Base-by-base conservation (phyloP, 1,140 invertebrate genomes). In the Drosophila mauritiana region DNA sequence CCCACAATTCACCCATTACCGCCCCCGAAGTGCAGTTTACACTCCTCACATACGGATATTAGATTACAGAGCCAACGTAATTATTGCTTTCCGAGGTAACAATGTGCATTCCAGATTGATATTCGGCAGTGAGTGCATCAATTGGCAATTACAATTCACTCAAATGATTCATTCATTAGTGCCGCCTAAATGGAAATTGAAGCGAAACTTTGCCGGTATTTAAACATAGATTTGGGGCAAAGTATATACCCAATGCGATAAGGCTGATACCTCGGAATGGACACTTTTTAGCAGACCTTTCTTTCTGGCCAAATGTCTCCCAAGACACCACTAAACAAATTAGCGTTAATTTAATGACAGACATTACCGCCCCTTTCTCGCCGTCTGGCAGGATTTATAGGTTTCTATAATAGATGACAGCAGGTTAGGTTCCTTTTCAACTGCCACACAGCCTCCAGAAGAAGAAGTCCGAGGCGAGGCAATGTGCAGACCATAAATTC, bases 291-390 rank as follows among this genome's bases (percentile, higher is more conserved):
- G n/a, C 13, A 12, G 34, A 61, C 75, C 45, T 27, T 39, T 31
- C 2, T 31, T 39, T 22, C 36, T 5, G 34, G 40, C 46, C 15
- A 73, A 89, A 89, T 89, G 81, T 90, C 85, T 90, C 84, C 84
- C 84, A 70, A 85, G 84, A 90, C 77, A 59, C 85, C 78, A 89
- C 84, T 89, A 89, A 89, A 89, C 84, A 89, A 89, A 89, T 89
- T 89, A 89, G 84, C 85, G 84, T 80, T 90, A 89, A 89, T 89
- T 89, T 89, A 89, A 89, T 89, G 84, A 89, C 84, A 80, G 65
- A 83, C 83, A 55, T 65, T 77, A 51, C 75, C 75, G 67, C 80
- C 72, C 76, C 74, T 64, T 79, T 81, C 31, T 31, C 51, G 20
- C 65, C 48, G 40, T 64, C 58, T 69, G 65, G 55, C 65, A 49